phyloP scores from a whole-genome alignment of 2,888 invertebrate species.

The Anagyrus pseudococci region DNA sequence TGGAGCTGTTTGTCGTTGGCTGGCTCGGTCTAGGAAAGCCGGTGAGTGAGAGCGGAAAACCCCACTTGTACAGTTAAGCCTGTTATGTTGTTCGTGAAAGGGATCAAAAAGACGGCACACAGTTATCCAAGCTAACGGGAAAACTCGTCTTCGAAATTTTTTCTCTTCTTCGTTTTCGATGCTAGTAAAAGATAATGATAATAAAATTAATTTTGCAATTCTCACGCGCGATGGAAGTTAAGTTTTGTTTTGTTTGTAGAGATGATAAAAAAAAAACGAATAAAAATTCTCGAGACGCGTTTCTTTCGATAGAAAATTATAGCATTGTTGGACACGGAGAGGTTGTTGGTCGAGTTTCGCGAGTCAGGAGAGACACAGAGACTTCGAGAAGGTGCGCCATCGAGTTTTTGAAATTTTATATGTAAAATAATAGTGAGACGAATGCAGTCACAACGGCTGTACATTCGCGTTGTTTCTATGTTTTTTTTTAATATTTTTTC shows the following conservation, averaged over 20 bases:
- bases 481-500: conserved; percentile 32
- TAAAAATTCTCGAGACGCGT: conserved; percentile 37
- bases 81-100: neutral
- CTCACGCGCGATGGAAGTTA: conserved; percentile 30
- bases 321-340: conserved; percentile 12
- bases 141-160: conserved; percentile 40
- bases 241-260: conserved; percentile 32
- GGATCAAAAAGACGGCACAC: conserved; percentile 33
- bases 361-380: conserved; percentile 28
- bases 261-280: conserved; percentile 16
- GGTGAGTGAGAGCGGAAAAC: conserved; percentile 43
- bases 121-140: conserved; percentile 38
- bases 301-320: conserved; percentile 34
- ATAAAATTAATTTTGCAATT: conserved; percentile 32
- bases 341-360: conserved; percentile 30
- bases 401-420: conserved; percentile 32
- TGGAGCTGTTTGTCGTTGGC: conserved; percentile 28
- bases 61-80: conserved; percentile 52
- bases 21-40: conserved; percentile 27
- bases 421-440: conserved; percentile 28
- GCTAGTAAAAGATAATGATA: conserved; percentile 39
- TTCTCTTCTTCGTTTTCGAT: conserved; percentile 16
- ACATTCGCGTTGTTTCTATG: conserved; percentile 32
- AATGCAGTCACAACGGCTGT: conserved; percentile 30
- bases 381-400: conserved; percentile 35